A percentile compares a stretch with the other conserved stretches of the same genome.
phyloP scores from a whole-genome alignment of 2,113 vertebrate genomes.

The Marmota monax region DNA sequence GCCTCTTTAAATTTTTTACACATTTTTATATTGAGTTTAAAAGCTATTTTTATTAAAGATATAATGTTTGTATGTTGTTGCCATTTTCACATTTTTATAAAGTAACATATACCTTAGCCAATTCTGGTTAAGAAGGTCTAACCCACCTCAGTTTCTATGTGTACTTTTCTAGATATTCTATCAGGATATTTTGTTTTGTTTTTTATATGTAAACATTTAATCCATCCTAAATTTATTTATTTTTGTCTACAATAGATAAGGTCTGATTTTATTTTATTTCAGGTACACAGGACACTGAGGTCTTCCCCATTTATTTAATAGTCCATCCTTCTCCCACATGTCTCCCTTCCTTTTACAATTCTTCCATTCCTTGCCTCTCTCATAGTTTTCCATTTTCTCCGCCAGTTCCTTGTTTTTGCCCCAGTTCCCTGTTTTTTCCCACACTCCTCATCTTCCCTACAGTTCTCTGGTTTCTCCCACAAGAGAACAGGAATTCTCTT shows the following conservation, averaged over 20 bases:
- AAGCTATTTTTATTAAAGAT: constrained; percentile 35
- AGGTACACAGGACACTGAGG: neutral
- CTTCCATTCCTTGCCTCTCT: neutral
- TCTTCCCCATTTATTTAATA: neutral
- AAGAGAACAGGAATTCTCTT: too few species aligned
- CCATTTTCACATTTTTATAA: constrained; percentile 51
- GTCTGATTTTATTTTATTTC: constrained; percentile 44
- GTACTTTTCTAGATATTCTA: constrained; percentile 50
- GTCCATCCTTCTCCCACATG: neutral
- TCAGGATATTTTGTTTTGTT: constrained; percentile 15
- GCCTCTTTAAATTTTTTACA: constrained; percentile 52
- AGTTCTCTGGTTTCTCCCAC: neutral
- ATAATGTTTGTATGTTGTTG: constrained; percentile 49
- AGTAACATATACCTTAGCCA: neutral
- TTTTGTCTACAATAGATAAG: constrained; percentile 41
- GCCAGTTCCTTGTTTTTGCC: neutral
- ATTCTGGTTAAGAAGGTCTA: constrained; percentile 44
- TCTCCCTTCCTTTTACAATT: constrained; percentile 34
- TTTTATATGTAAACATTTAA: constrained; percentile 40
- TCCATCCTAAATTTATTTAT: constrained; percentile 42
- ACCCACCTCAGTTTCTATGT: neutral
- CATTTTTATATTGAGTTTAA: constrained; percentile 60
- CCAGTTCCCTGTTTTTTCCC: neutral
- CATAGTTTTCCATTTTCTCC: neutral
- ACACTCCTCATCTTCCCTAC: neutral